Conservation (phyloP, 2,113 vertebrate genomes). For the Ctenomys sociabilis region DNA sequence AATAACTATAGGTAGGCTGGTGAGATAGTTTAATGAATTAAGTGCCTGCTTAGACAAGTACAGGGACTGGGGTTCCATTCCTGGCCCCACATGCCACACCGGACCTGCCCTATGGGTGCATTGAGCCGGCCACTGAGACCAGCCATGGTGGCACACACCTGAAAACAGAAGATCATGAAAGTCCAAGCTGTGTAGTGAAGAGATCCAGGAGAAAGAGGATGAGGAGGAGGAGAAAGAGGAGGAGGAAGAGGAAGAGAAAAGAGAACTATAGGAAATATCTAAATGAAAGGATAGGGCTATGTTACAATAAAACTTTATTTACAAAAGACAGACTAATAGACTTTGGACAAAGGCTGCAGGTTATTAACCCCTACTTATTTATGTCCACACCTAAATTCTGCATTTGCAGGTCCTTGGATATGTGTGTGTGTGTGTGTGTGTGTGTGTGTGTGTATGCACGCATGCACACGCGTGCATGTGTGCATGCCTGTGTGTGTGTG, state of each 20-base stretch:
- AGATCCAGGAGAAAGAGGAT: too few relatives aligned
- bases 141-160: too few relatives aligned
- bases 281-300: not conserved
- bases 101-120: too few relatives aligned
- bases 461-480: too few relatives aligned
- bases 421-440: not conserved
- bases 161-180: too few relatives aligned
- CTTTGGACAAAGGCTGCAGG: not conserved
- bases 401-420: not conserved
- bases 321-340: not conserved
- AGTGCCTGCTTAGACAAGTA: too few relatives aligned
- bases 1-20: not conserved
- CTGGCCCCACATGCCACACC: too few relatives aligned
- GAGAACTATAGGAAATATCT: not conserved
- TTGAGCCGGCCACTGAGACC: too few relatives aligned
- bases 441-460: not conserved
- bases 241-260: not conserved
- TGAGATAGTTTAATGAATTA: too few relatives aligned
- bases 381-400: not conserved
- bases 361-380: not conserved
- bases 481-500: not conserved
- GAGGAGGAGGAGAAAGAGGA: too few relatives aligned
- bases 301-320: constrained; percentile 1
- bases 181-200: too few relatives aligned
- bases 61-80: too few relatives aligned